Base-by-base conservation (phyloP, 2,113 vertebrate genomes). In the Atractosteus spatula region DNA sequence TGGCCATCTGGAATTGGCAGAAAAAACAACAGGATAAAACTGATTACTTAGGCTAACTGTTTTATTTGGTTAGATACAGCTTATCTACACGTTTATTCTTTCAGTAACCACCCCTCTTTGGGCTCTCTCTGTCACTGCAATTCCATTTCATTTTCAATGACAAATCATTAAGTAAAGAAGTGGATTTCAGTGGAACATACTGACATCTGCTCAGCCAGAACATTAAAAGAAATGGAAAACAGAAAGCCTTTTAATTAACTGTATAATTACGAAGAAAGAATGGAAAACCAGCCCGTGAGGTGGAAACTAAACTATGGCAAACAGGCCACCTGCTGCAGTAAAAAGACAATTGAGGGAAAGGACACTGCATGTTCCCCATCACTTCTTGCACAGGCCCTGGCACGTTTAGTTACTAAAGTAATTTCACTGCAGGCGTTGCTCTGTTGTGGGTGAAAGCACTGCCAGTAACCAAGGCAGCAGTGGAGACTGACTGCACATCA, bases 141-240 rank as follows among this genome's bases (percentile, higher is more conserved):
- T 77, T 84, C 83, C 76, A 82, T 78, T 83, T 83, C 75, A 84
- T 86, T 78, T 80, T 76, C 82, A 82, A 87, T 79, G 83, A 80
- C 76, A 81, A 74, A 77, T 77, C 74, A 82, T 85, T 82, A 83
- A 76, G 73, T 77, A 74, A 72, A 81, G 78, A 77, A 76, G 80
- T 77, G 79, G 76, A 73, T 80, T 75, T 67, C 77, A 80, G 84
- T 84, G 74, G 75, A 88, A 76, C 74, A 62, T 68, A 70, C 72
- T 78, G 81, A 83, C 86, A 85, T 83, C 81, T 87, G 84, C 66
- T 82, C 75, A 66, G 77, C 77, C 64, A 67, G 63, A 76, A 55
- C 54, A 68, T 45, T 45, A 54, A 8, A 42, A 59, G 10, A 59
- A 16, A 4, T n/a, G 57, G 5, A 14, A 68, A 81, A 81, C 80